These are phyloP conservation scores for Paraescarpia echinospica DNA, from an alignment of 1,140 invertebrate genomes.

Conservation along the genomic window DNA sequence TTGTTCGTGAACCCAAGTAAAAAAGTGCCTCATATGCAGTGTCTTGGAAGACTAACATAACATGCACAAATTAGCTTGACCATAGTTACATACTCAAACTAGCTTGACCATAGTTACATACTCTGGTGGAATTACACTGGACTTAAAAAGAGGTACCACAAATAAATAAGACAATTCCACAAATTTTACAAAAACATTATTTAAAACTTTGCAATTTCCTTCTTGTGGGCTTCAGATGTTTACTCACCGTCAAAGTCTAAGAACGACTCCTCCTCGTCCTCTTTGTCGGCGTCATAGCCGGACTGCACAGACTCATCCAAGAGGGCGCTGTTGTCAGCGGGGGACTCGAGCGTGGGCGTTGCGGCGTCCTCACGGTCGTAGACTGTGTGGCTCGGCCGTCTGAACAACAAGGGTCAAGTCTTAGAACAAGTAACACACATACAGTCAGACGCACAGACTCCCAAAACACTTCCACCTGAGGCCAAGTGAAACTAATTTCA, in stretches of 20 bases:
- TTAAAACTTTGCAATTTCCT: background rate
- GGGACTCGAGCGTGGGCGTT: slow-evolving; percentile 36
- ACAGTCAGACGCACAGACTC: background rate
- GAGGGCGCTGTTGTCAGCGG: slow-evolving; percentile 14
- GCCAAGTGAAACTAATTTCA: too few species aligned
- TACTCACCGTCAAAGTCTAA: slow-evolving; percentile 35
- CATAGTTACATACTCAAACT: too few species aligned
- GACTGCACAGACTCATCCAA: slow-evolving; percentile 44
- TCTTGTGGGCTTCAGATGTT: slow-evolving; percentile 31
- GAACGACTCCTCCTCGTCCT: slow-evolving; percentile 45
- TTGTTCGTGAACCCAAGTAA: too few species aligned
- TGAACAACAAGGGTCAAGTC: background rate
- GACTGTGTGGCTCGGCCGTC: background rate
- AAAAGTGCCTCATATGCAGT: too few species aligned
- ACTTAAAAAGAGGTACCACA: too few species aligned
- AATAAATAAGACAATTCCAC: too few species aligned
- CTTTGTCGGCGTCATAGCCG: slow-evolving; percentile 50
- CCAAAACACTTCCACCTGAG: background rate
- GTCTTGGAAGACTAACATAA: too few species aligned
- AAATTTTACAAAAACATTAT: background rate
- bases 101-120: too few species aligned
- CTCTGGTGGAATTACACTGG: too few species aligned
- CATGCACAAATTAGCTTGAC: too few species aligned
- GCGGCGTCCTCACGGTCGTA: slow-evolving; percentile 20
- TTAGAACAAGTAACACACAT: background rate